Conservation (phyloP, 2,113 vertebrate genomes). For the Alligator sinensis region DNA sequence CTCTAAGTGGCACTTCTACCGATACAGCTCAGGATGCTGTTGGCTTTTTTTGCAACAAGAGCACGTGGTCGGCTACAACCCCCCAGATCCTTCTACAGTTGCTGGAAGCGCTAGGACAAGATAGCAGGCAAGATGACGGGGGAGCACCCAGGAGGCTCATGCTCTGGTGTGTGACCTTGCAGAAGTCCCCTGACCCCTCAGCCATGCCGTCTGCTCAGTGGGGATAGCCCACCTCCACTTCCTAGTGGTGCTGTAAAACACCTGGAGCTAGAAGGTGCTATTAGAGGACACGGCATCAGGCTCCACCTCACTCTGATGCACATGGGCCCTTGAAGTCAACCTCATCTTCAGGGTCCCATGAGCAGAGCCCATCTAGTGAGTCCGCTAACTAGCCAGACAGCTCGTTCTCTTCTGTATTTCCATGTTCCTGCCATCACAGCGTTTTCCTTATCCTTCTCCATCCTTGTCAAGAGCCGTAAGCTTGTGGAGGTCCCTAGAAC, state of each 20-base stretch:
- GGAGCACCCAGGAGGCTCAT: not conserved
- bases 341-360: not conserved
- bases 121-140: not conserved
- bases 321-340: not conserved
- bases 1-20: not conserved
- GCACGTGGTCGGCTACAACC: not conserved
- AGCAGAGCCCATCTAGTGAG: not conserved
- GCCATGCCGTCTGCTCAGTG: not conserved
- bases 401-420: not conserved
- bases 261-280: not conserved
- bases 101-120: not conserved
- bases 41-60: not conserved
- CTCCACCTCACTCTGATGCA: not conserved
- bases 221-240: not conserved
- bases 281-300: not conserved
- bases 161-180: not conserved
- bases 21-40: too few species aligned
- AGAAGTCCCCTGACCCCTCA: not conserved
- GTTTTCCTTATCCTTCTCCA: not conserved
- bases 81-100: too few species aligned
- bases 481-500: not conserved
- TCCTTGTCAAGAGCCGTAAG: not conserved
- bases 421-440: not conserved
- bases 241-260: not conserved
- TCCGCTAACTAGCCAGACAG: too few species aligned